Conservation (phyloP, 2,113 vertebrate species). For the Hucho hucho region DNA sequence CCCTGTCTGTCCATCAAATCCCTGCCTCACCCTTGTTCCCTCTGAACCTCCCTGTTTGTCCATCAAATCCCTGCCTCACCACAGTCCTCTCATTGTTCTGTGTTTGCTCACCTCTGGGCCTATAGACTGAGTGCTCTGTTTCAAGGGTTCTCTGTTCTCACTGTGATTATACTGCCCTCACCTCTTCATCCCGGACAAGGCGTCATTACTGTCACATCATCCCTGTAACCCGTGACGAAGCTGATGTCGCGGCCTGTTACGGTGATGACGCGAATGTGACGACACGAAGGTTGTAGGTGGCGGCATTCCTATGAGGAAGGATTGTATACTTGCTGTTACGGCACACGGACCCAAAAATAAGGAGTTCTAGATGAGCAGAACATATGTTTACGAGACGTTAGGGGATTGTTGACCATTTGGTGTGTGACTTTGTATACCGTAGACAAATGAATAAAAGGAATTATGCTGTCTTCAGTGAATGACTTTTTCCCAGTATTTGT, state of each 20-base stretch:
- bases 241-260: background rate
- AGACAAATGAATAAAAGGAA: slow-evolving; percentile 84
- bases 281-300: background rate
- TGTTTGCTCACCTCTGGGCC: slow-evolving; percentile 40
- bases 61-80: background rate
- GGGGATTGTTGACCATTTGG: slow-evolving; percentile 67
- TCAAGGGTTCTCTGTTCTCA: slow-evolving; percentile 84
- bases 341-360: background rate
- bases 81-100: background rate
- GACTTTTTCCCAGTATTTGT: background rate
- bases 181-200: slow-evolving; percentile 64
- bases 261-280: slow-evolving; percentile 2
- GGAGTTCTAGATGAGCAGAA: slow-evolving; percentile 40
- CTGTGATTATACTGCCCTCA: slow-evolving; percentile 86
- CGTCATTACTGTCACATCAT: background rate
- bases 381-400: slow-evolving; percentile 66
- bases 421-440: slow-evolving; percentile 89
- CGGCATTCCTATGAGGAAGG: background rate
- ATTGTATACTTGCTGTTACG: background rate
- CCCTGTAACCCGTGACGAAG: background rate
- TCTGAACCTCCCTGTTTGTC: background rate
- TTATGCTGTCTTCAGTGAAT: background rate
- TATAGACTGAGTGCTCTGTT: slow-evolving; percentile 80
- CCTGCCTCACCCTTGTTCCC: background rate
- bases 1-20: no score